Evolutionary conservation across 2,797 vertebrate genomes (phyloP).

Genomic region (Callimico goeldii): DNA sequence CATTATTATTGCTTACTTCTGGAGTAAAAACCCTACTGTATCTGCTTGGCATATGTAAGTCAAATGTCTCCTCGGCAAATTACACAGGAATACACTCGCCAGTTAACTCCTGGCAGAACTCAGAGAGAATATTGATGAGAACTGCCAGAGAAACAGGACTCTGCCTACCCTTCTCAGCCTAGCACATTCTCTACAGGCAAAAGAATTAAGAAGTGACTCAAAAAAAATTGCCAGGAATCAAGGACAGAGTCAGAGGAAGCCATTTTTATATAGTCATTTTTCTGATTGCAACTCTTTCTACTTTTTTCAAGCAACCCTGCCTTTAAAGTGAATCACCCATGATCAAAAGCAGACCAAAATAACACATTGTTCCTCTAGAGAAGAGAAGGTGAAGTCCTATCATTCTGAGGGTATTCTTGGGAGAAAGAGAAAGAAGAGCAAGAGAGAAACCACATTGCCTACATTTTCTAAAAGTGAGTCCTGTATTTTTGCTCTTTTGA

Average conservation of each 20-base stretch:
- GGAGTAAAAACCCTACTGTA: constrained; percentile 26
- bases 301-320: constrained; percentile 64
- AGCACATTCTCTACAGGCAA: background rate
- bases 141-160: background rate
- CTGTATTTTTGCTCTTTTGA: constrained; percentile 75
- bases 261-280: constrained; percentile 52
- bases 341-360: constrained; percentile 68
- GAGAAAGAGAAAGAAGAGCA: background rate
- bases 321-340: constrained; percentile 68
- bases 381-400: constrained; percentile 42
- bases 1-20: background rate
- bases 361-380: constrained; percentile 61
- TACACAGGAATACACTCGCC: background rate
- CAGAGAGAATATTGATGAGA: background rate
- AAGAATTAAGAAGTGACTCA: constrained; percentile 26
- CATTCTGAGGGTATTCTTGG: constrained; percentile 57
- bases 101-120: background rate
- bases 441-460: constrained; percentile 46
- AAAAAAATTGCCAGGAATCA: constrained; percentile 5
- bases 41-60: background rate
- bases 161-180: background rate
- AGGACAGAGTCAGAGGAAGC: constrained; percentile 50
- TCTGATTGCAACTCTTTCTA: constrained; percentile 64
- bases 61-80: background rate
- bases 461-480: constrained; percentile 62